A percentile compares a stretch with the other conserved stretches of the same genome.
These are phyloP conservation scores for Ischnus inquisitorius DNA, from an alignment of 2,888 invertebrate genomes.

Conservation along the genomic window DNA sequence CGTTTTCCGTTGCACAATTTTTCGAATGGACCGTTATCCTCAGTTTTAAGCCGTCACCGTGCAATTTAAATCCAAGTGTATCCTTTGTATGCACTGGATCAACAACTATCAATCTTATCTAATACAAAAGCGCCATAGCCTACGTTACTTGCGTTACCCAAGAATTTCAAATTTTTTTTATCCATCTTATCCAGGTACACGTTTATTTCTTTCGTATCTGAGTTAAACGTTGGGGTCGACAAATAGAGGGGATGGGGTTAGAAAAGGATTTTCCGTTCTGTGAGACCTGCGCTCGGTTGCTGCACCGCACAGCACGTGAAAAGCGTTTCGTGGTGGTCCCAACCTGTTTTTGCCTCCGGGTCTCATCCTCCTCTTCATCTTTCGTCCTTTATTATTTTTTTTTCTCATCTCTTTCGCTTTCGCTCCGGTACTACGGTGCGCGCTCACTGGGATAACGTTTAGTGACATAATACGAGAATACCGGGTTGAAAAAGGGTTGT, in stretches of 20 bases:
- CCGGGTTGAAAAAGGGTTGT: slow-evolving; percentile 78
- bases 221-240: neutral
- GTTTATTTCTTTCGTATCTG: slow-evolving; percentile 25
- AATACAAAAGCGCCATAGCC: slow-evolving; percentile 20
- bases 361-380: slow-evolving; percentile 40
- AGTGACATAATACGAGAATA: slow-evolving; percentile 78
- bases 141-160: slow-evolving; percentile 10
- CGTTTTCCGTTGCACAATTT: too few relatives aligned
- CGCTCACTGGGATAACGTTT: slow-evolving; percentile 73
- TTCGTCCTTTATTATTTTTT: slow-evolving; percentile 52
- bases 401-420: slow-evolving; percentile 41
- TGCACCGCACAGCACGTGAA: slow-evolving; percentile 60
- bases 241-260: slow-evolving; percentile 40
- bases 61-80: too few relatives aligned
- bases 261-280: slow-evolving; percentile 64
- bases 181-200: neutral
- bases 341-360: slow-evolving; percentile 67
- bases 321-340: slow-evolving; percentile 68
- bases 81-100: too few relatives aligned
- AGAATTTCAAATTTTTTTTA: slow-evolving; percentile 39
- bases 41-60: too few relatives aligned
- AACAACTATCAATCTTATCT: neutral
- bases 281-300: slow-evolving; percentile 34
- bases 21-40: too few relatives aligned
- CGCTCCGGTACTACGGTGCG: slow-evolving; percentile 3